Base-by-base conservation (phyloP, 2,113 vertebrate genomes). In the Silurus meridionalis region DNA sequence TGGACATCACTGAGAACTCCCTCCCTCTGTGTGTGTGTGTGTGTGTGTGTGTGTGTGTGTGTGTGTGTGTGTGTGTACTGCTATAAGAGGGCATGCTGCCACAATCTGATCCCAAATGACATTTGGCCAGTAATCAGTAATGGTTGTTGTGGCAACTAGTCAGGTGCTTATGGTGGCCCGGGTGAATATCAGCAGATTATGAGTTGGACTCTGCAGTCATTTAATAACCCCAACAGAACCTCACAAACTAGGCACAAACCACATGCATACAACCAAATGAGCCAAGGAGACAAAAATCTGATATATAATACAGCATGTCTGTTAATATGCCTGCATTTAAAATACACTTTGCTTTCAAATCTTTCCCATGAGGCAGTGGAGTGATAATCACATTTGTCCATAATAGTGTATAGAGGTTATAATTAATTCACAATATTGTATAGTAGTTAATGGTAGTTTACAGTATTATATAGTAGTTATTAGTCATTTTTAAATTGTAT, bases 71-170 rank as follows among this genome's bases (percentile, higher is more conserved):
- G 23, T 53, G 28, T 80, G 78, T 55, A 19, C 21, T 48, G 46
- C 74, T 72, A 69, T 80, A 48, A 58, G 48, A 74, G 23, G 14
- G n/a, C 66, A 60, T 55, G 74, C 17, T 37, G 37, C 55, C 78
- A 52, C 46, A 23, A 60, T 64, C 69, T 82, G 69, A 82, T 87
- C 71, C 85, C 80, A 77, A 83, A 78, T 77, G 71, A 78, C 85
- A 83, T 83, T 87, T 87, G 71, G 80, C 79, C 55, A 75, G 69
- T 71, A 81, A 81, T 84, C 78, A 84, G 67, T 71, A 81, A 80
- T 3, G 87, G 87, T 88, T 88, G 83, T 81, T 85, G 83, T 85
- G 83, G 87, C 63, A 88, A 88, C 87, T 77, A 57, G 53, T 53
- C 46, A 71, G 75, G 63, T 46, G 78, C 61, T 66, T 17, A 50